These are phyloP conservation scores for Semibalanus balanoides DNA, from an alignment of 1,140 invertebrate genomes.

Conservation along the genomic window DNA sequence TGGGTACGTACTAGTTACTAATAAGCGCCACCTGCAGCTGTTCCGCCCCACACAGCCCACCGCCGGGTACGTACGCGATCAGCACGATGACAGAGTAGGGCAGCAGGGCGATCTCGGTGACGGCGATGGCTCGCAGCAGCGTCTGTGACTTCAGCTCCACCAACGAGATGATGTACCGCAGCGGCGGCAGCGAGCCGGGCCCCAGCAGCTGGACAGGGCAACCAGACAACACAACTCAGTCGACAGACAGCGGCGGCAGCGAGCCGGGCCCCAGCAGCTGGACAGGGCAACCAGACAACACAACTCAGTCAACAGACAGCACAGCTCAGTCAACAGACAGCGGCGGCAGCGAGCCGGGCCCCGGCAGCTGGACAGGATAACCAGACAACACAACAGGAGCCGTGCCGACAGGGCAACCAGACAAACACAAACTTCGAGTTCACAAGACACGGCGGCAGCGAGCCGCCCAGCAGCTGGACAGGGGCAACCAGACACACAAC, in stretches of 20 bases:
- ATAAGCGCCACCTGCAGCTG: too few relatives aligned
- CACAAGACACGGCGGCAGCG: slow-evolving; percentile 73
- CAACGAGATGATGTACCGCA: slow-evolving; percentile 66
- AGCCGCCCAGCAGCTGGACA: slow-evolving; percentile 62
- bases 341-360: too few relatives aligned
- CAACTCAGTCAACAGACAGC: too few relatives aligned
- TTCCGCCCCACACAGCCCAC: too few relatives aligned
- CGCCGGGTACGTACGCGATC: slow-evolving; percentile 44
- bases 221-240: slow-evolving; percentile 7
- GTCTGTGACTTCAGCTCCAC: slow-evolving; percentile 73
- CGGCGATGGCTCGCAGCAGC: slow-evolving; percentile 69
- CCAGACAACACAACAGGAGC: too few relatives aligned
- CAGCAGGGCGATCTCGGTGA: slow-evolving; percentile 83
- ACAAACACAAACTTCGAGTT: too few relatives aligned
- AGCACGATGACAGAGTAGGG: slow-evolving; percentile 69
- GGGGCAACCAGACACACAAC: slow-evolving; percentile 5
- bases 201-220: slow-evolving; percentile 51
- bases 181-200: slow-evolving; percentile 72
- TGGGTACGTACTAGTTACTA: too few relatives aligned
- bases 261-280: too few relatives aligned
- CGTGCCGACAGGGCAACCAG: too few relatives aligned
- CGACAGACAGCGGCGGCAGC: slow-evolving; percentile 7
- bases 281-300: too few relatives aligned
- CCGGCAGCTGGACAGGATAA: too few relatives aligned
- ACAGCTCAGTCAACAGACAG: too few relatives aligned